Evolutionary conservation across 1,140 invertebrate species (phyloP), one percentile per base, ranked within the genome.

Genomic region (Alviniconcha marisindica): DNA sequence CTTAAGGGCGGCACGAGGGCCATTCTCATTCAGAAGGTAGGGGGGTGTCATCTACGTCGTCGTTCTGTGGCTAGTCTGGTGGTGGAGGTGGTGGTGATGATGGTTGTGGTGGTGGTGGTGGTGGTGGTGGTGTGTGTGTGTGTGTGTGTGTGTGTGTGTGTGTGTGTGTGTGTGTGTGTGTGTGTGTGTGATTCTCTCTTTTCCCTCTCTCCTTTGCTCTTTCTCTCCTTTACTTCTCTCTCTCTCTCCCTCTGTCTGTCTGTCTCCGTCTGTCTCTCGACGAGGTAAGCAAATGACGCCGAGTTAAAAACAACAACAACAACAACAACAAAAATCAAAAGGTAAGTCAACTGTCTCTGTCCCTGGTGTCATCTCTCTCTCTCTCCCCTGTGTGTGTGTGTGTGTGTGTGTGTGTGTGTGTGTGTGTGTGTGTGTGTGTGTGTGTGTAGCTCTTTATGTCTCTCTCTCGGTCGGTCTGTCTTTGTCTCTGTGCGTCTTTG

Each of bases 11-110:
- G 73, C 4, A 44, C 73, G 1, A 0, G 73, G 24, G 73, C 73
- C n/a, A 48, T 76, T 12, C 73, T 76, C 42, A 76, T 76, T 0
- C 73, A 76, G 73, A 63, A 63, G 73, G 40, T 10, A 51, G 42
- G 28, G 7, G 3, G 10, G 24, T 4, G n/a, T n/a, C n/a, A n/a
- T n/a, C n/a, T n/a, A n/a, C n/a, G n/a, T n/a, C n/a, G n/a, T n/a
- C n/a, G n/a, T n/a, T n/a, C n/a, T n/a, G n/a, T n/a, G n/a, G n/a
- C n/a, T n/a, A n/a, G n/a, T n/a, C n/a, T n/a, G n/a, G n/a, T n/a
- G n/a, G n/a, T n/a, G n/a, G n/a, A n/a, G n/a, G n/a, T n/a, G n/a
- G n/a, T n/a, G n/a, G n/a, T n/a, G n/a, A n/a, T n/a, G n/a, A n/a
- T n/a, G n/a, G n/a, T n/a, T n/a, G n/a, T n/a, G n/a, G n/a, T n/a